Base-by-base conservation (phyloP, 2,113 vertebrate species). In the Neodon shergylaensis region DNA sequence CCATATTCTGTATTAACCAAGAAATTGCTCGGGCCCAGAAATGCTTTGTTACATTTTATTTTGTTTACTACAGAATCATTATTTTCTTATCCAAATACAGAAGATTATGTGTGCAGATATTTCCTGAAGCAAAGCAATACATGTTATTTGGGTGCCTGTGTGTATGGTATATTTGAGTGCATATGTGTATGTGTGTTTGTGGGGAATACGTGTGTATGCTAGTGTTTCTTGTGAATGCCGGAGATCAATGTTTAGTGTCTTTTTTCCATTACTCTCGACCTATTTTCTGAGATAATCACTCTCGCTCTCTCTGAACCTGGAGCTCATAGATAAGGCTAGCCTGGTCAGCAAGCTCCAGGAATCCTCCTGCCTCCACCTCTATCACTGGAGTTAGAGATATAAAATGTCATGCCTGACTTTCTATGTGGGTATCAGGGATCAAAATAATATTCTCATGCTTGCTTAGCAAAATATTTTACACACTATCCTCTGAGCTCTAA, bases 31-130 rank as follows among this genome's bases (percentile, higher is more conserved):
- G 73, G 44, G 44, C 58, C 49, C 42, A 44, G 24, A 97, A 95
- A 72, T 94, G 63, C 74, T 89, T 94, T 72, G 79, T 95, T 95
- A 78, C 2, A 61, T 95, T 96, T 96, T 17, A 68, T 72, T 96
- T 95, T 96, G 19, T 13, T 77, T 81, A 68, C 63, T 88, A 33
- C 49, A 21, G 91, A 78, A 78, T 1, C 84, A 93, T 88, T 78
- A 92, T 84, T 94, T 96, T 77, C 22, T 24, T 95, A 33, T 54
- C 82, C 72, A 88, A 97, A 93, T 82, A 81, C 42, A 95, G 31
- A 88, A 78, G 17, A 31, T 52, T 49, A 54, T 86, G 0, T 84
- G 58, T 94, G 31, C 16, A 94, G 87, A 88, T 84, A 78, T 63
- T 85, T 94, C 49, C 21, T 73, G 88, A 96, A 90, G 24, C 78